Evolutionary conservation across 2,888 invertebrate species (phyloP).

Genomic region (Platycheirus albimanus): DNA sequence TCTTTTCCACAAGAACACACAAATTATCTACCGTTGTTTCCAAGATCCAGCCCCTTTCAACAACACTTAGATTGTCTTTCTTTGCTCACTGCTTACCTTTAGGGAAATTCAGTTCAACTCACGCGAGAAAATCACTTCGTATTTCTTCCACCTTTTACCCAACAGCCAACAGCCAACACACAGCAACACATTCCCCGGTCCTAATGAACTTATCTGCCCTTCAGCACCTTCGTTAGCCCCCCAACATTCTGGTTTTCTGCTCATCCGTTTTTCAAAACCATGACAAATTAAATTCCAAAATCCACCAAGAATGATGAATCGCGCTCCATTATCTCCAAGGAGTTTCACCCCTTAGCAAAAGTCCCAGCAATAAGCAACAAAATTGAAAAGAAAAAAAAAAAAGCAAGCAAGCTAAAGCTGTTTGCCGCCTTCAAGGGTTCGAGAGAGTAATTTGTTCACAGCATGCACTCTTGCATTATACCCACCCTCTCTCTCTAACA

Average conservation of each 20-base stretch:
- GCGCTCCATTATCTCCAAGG: conserved; percentile 65
- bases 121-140: conserved; percentile 56
- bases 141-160: conserved; percentile 28
- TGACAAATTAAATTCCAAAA: conserved; percentile 73
- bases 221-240: conserved; percentile 48
- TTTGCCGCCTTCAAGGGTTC: conserved; percentile 20
- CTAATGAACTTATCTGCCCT: conserved; percentile 63
- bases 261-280: conserved; percentile 59
- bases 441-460: conserved; percentile 63
- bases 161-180: background rate
- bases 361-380: conserved; percentile 27
- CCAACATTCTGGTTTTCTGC: conserved; percentile 12
- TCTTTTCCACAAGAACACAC: too few relatives aligned
- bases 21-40: background rate
- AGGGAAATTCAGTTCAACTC: conserved; percentile 34
- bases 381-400: conserved; percentile 32
- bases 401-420: conserved; percentile 15
- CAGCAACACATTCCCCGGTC: conserved; percentile 1
- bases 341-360: conserved; percentile 2
- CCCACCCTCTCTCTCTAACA: too few relatives aligned
- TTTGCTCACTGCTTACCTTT: conserved; percentile 7
- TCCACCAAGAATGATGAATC: conserved; percentile 73
- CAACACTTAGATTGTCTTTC: conserved; percentile 20
- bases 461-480: conserved; percentile 62
- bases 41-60: background rate